phyloP scores from a whole-genome alignment of 2,888 invertebrate species.

The Andrena dorsata region DNA sequence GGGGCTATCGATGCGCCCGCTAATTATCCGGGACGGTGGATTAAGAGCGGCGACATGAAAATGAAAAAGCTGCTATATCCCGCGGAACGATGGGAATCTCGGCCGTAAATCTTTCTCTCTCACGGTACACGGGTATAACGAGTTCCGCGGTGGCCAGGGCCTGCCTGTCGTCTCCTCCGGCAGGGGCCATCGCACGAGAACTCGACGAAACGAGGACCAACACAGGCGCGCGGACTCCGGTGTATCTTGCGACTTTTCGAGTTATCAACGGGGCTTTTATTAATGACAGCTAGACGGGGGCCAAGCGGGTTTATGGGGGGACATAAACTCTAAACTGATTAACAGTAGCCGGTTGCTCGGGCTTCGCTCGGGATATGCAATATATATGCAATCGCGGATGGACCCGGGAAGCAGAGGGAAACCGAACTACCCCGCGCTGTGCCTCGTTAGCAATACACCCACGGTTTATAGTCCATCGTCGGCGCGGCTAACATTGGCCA shows the following conservation, averaged over 20 bases:
- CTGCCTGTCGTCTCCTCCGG: slow-evolving; percentile 16
- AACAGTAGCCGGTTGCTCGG: slow-evolving; percentile 80
- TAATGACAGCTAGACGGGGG: slow-evolving; percentile 83
- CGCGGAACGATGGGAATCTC: slow-evolving; percentile 53
- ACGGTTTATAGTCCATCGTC: slow-evolving; percentile 84
- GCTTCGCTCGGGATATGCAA: slow-evolving; percentile 71
- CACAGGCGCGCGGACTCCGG: slow-evolving; percentile 38
- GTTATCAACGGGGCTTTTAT: slow-evolving; percentile 85
- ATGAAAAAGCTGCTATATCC: slow-evolving; percentile 68
- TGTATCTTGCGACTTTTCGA: slow-evolving; percentile 84
- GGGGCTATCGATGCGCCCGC: slow-evolving; percentile 47
- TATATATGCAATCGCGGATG: slow-evolving; percentile 81
- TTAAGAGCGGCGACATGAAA: slow-evolving; percentile 58
- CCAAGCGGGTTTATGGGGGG: slow-evolving; percentile 81
- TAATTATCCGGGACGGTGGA: slow-evolving; percentile 63
- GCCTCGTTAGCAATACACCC: slow-evolving; percentile 83
- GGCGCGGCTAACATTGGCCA: slow-evolving; percentile 85
- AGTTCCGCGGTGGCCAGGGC: slow-evolving; percentile 39
- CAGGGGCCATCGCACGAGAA: neutral
- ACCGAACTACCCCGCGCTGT: slow-evolving; percentile 79
- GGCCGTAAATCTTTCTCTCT: slow-evolving; percentile 64
- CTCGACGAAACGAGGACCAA: slow-evolving; percentile 28
- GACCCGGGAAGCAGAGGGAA: slow-evolving; percentile 68
- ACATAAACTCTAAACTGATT: slow-evolving; percentile 85
- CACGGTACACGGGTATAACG: slow-evolving; percentile 41